Conservation (phyloP, 2,113 vertebrate species). For the Raja brachyura region DNA sequence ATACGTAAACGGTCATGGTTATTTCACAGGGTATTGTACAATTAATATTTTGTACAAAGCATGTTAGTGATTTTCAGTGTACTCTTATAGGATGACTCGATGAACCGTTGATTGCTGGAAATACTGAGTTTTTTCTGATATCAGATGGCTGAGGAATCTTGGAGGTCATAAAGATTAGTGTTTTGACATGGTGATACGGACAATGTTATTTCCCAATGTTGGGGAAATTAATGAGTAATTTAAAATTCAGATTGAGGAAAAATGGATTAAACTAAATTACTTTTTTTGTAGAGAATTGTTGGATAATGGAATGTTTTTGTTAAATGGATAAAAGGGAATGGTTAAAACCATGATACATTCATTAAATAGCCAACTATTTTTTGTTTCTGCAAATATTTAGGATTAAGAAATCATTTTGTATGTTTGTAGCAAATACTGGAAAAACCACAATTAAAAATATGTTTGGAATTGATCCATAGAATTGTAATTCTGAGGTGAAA, state of each 20-base stretch:
- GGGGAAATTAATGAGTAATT: not conserved
- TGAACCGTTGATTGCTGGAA: not conserved
- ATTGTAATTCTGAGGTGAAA: no score
- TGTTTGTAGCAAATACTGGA: not conserved
- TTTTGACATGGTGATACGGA: not conserved
- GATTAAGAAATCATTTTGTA: not conserved
- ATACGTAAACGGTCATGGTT: not conserved
- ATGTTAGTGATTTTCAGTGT: not conserved
- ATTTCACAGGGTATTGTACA: not conserved
- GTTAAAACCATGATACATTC: not conserved
- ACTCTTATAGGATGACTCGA: not conserved
- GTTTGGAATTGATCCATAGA: no score
- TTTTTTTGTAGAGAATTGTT: not conserved
- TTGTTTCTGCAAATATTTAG: no score
- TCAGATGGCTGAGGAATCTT: not conserved
- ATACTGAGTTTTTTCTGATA: not conserved
- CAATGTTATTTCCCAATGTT: not conserved
- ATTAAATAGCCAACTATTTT: no score
- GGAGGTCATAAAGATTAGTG: not conserved
- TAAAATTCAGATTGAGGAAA: not conserved
- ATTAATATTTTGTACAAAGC: not conserved
- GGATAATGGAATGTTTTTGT: not conserved
- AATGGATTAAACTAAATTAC: not conserved
- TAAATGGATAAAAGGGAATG: not conserved
- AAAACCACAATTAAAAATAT: not conserved